Evolutionary conservation across 2,113 vertebrate species (phyloP).

Genomic region (Lagopus leucura): DNA sequence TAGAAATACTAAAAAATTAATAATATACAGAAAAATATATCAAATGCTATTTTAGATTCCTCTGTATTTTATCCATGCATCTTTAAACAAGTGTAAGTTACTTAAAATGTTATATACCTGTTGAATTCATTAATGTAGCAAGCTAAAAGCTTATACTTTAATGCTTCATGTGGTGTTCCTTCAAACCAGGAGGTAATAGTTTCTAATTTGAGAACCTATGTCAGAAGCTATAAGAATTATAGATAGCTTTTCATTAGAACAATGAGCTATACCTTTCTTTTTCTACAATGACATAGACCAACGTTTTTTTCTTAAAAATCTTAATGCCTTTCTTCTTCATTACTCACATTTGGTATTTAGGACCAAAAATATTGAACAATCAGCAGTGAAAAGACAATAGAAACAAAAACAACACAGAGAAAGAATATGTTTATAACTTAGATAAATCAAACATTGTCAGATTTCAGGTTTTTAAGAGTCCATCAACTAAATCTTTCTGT

Average conservation of each 20-base stretch:
- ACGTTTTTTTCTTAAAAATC: not conserved
- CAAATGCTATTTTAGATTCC: not conserved
- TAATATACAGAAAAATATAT: not conserved
- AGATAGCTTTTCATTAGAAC: not conserved
- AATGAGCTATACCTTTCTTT: not conserved
- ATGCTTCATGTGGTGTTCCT: not conserved
- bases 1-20: not conserved
- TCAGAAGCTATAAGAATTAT: not conserved
- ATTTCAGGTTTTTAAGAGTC: not conserved
- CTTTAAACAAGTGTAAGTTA: not conserved
- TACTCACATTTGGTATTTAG: not conserved
- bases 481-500: not conserved
- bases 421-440: not conserved
- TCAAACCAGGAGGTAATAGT: not conserved
- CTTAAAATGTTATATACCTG: not conserved
- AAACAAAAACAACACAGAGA: not conserved
- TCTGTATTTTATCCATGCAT: not conserved
- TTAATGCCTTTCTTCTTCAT: not conserved
- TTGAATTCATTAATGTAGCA: not conserved
- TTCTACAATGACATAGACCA: not conserved
- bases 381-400: not conserved
- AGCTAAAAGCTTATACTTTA: not conserved
- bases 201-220: constrained; percentile 11
- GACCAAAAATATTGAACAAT: not conserved
- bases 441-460: not conserved